Evolutionary conservation across 1,140 invertebrate species (phyloP), one percentile per base, ranked within the genome.

Genomic region (Oryzaephilus surinamensis): DNA sequence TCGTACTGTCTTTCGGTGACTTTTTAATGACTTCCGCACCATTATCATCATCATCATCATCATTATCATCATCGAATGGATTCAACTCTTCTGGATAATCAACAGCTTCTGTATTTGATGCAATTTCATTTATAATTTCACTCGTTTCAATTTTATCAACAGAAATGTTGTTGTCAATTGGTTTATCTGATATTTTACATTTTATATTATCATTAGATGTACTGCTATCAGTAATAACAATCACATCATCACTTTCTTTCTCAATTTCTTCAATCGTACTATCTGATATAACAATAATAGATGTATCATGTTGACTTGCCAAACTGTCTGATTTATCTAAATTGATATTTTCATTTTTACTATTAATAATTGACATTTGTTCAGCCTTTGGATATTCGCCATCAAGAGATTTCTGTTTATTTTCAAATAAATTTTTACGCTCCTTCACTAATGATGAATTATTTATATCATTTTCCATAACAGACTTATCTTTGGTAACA

Each of bases 31-130:
- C 17, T 23, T 16, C n/a, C 32, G 13, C 54, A 8, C 35, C 37
- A 28, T 16, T 10, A 26, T 16, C 17, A 2, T 43, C 35, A 4
- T 44, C 32, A 21, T 48, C 37, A 30, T 38, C 38, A 19, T 57
- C 63, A 61, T 73, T 69, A 17, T 78, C 76, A 34, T 78, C 77
- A 24, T 72, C 75, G 61, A 87, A 88, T 3, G 86, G 86, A 71
- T 90, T 90, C 32, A 89, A 63, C 45, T 80, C 72, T 29, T 76
- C 70, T 0, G 85, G 85, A 66, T 90, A 89, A 17, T 71, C 51
- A 31, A 42, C 29, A 38, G 44, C 32, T 32, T 23, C 4, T 15
- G 14, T 28, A 21, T 20, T 31, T 23, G n/a, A n/a, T n/a, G n/a
- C n/a, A n/a, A n/a, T n/a, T n/a, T n/a, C n/a, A n/a, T n/a, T n/a